Conservation (phyloP, 2,113 vertebrate species). For the Numida meleagris region DNA sequence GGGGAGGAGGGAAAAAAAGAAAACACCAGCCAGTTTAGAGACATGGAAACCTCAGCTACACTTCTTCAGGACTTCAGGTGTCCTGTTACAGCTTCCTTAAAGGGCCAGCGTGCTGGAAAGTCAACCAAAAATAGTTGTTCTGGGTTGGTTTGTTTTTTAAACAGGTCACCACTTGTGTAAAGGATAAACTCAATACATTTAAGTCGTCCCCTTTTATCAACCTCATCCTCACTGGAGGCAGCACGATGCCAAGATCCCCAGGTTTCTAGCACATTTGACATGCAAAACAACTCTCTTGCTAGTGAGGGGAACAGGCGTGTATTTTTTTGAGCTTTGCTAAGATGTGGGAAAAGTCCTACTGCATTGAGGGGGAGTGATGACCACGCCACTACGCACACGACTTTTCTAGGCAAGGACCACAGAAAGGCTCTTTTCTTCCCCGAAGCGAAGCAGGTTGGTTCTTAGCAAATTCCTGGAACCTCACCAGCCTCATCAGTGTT, state of each 20-base stretch:
- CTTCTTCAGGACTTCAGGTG: slow-evolving; percentile 73
- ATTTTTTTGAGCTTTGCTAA: not conserved
- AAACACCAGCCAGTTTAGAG: slow-evolving; percentile 82
- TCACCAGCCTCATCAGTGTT: not conserved
- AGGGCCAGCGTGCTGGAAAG: slow-evolving; percentile 70
- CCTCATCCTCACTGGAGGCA: not conserved
- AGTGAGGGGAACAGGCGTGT: not conserved
- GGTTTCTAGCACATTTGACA: not conserved
- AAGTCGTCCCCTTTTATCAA: not conserved
- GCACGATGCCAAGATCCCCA: not conserved
- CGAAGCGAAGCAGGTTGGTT: not conserved
- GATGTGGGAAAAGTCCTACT: not conserved
- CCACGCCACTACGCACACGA: not conserved
- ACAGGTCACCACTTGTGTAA: slow-evolving; percentile 72
- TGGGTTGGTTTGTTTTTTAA: not conserved
- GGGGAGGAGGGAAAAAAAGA: slow-evolving; percentile 74
- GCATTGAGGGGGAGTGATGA: not conserved
- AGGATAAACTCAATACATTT: not conserved
- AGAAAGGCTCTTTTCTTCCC: not conserved
- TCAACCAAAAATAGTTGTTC: slow-evolving; percentile 54
- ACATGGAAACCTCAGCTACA: slow-evolving; percentile 68
- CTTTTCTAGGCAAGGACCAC: not conserved
- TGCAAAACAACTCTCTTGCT: not conserved
- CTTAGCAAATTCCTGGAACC: not conserved
- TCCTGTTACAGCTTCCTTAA: slow-evolving; percentile 87